Base-by-base conservation (phyloP, 2,113 vertebrate genomes). In the Tretioscincus oriximinensis region DNA sequence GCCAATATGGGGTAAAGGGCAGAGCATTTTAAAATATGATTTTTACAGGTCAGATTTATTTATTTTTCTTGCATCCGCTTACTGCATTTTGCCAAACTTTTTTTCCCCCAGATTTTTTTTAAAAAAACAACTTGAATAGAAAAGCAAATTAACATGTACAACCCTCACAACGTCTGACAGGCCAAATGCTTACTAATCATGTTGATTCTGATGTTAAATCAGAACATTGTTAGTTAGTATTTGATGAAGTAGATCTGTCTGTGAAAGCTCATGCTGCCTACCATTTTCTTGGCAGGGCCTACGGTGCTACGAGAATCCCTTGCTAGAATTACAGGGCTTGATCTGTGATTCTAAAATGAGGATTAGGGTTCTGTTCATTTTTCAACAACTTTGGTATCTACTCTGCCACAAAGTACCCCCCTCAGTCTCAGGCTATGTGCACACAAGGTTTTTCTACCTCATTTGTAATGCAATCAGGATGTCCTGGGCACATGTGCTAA, bases 111-210 rank as follows among this genome's bases (percentile, higher is more conserved):
- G 49, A 51, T 51, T 22, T 73, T 81, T 73, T 29, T 83, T 8
- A 81, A 78, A 77, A 41, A 81, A 86, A 84, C 64, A 41, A 41
- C 71, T 70, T 74, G 76, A 66, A 78, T 73, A 78, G 22, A 78
- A 61, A n/a, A 49, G 70, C 60, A 71, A 14, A 14, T 11, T 2
- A 51, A 2, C 49, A 51, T 9, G 49, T 51, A 51, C 49, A 9
- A 11, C 49, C 49, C 49, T 14, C 21, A 41, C 26, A 81, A 35
- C 1, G 24, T 20, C 61, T 71, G 54, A 16, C 35, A 28, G 61
- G 14, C 7, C 26, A 73, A 73, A 54, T 51, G 31, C 63, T 76
- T 64, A 41, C 31, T 60, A n/a, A 26, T 81, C 16, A 9, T 28
- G 54, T 66, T 63, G 71, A 60, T 58, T 41, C 28, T 41, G 35